Percentiles rank a stretch among this genome's conserved stretches.
Evolutionary conservation across 1,140 invertebrate species (phyloP).

Genomic region (Drosophila sulfurigaster): DNA sequence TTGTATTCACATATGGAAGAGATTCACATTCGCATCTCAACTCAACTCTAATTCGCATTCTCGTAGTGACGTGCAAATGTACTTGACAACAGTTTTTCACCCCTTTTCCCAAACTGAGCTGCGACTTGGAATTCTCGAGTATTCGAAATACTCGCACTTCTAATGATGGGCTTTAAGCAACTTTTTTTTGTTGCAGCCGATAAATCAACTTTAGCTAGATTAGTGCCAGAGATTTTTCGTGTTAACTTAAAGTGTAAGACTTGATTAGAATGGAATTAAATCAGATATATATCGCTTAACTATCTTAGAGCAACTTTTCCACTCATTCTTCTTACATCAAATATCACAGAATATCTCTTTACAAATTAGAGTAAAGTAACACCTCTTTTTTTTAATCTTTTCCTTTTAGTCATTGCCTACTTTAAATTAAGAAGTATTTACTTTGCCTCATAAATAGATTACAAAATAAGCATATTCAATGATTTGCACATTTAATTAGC

Average conservation of each 20-base stretch:
- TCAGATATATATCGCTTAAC: background rate
- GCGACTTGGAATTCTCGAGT: background rate
- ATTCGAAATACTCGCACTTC: background rate
- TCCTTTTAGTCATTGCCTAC: too few species aligned
- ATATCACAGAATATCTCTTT: too few species aligned
- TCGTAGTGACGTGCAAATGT: constrained; percentile 56
- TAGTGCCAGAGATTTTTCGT: background rate
- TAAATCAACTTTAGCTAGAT: constrained; percentile 4
- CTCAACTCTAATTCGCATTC: constrained; percentile 28
- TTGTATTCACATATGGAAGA: constrained; percentile 20
- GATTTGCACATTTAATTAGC: too few species aligned
- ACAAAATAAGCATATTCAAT: too few species aligned
- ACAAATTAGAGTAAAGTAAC: too few species aligned
- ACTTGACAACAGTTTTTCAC: constrained; percentile 45
- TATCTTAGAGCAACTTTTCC: too few species aligned
- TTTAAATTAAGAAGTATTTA: too few species aligned
- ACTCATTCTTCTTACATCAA: too few species aligned
- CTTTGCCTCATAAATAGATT: too few species aligned
- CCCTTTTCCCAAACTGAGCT: background rate
- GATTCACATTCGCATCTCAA: constrained; percentile 11
- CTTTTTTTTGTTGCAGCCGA: constrained; percentile 6
- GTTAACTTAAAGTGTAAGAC: background rate
- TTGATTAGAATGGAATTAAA: background rate
- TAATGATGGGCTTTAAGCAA: constrained; percentile 10
- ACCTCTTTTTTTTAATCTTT: too few species aligned